Conservation (phyloP, 2,797 vertebrate genomes). For the Sphenodon punctatus region DNA sequence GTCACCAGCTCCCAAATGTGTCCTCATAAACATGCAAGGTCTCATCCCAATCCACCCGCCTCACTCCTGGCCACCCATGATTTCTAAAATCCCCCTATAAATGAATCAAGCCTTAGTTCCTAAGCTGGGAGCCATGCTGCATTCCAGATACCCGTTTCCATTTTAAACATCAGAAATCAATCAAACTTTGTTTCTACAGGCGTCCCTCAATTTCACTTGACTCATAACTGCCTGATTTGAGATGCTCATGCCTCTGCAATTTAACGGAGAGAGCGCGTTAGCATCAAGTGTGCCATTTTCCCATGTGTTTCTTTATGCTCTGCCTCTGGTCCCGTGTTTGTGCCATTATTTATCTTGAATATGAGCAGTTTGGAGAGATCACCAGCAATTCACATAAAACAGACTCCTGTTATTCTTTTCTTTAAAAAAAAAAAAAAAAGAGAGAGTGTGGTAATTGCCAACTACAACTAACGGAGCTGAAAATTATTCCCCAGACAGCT, state of each 20-base stretch:
- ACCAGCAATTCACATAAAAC: conserved; percentile 64
- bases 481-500: conserved; percentile 76
- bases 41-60: too few species aligned
- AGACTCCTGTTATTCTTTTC: conserved; percentile 65
- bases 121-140: too few species aligned
- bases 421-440: too few species aligned
- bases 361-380: conserved; percentile 56
- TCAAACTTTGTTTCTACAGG: neutral
- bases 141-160: neutral
- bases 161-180: neutral
- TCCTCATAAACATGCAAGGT: too few species aligned
- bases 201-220: neutral
- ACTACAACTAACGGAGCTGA: conserved; percentile 72
- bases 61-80: too few species aligned
- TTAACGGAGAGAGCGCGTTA: conserved; percentile 10
- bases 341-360: conserved; percentile 53
- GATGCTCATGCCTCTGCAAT: conserved; percentile 2
- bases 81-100: too few species aligned
- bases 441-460: conserved; percentile 71
- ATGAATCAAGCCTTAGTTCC: too few species aligned
- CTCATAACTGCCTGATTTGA: conserved; percentile 20
- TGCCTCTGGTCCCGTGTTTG: neutral
- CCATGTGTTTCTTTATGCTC: neutral
- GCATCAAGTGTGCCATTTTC: neutral
- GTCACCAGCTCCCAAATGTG: too few species aligned